A percentile compares a stretch with the other conserved stretches of the same genome.
Conservation (phyloP, 2,113 vertebrate genomes). For the Eurystomus gularis region DNA sequence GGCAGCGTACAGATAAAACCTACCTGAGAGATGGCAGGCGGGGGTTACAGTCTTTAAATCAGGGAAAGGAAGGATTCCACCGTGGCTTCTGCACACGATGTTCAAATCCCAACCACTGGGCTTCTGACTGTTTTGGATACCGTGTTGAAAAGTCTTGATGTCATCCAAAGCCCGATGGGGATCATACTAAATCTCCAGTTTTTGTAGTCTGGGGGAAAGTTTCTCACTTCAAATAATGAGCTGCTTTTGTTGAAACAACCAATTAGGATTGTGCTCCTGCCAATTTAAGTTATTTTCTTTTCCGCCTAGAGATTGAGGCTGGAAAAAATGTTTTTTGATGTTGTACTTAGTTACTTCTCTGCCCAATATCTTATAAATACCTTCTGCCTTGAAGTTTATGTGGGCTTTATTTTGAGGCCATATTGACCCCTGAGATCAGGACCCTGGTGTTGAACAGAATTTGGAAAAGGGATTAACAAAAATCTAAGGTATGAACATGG, state of each 20-base stretch:
- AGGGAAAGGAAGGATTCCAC: neutral
- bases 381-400: neutral
- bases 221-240: constrained; percentile 1
- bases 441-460: neutral
- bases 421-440: neutral
- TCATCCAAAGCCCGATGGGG: neutral
- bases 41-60: neutral
- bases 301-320: neutral
- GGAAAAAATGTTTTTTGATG: neutral
- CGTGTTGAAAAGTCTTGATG: neutral
- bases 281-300: neutral
- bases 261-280: neutral
- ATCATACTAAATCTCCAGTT: neutral
- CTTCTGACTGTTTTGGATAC: neutral
- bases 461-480: neutral
- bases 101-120: neutral
- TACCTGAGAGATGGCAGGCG: neutral
- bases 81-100: neutral
- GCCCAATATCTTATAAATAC: neutral
- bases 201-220: neutral
- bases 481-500: neutral
- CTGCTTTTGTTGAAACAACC: neutral
- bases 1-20: neutral
- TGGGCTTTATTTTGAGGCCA: neutral
- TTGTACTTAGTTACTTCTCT: neutral